Percentiles rank a stretch among this genome's conserved stretches.
These are phyloP conservation scores for Andrena fulva DNA, from an alignment of 2,888 invertebrate genomes.

Conservation along the genomic window DNA sequence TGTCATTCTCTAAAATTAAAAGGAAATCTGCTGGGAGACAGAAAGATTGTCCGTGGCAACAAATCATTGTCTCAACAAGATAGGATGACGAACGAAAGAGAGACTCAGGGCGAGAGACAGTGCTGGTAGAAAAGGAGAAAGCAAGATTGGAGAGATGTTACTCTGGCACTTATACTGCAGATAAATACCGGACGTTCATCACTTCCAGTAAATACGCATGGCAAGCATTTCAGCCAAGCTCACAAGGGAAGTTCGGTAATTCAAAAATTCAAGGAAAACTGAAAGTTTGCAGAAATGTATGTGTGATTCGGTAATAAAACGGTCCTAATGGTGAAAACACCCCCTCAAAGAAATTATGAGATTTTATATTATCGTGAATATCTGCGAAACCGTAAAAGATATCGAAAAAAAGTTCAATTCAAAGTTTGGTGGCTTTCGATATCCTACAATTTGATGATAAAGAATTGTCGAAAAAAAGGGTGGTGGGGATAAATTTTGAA, in stretches of 20 bases:
- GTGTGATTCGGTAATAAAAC: no score
- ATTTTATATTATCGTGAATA: no score
- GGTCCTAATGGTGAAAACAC: no score
- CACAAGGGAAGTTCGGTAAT: conserved; percentile 60
- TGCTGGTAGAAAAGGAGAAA: conserved; percentile 18
- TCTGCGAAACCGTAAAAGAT: no score
- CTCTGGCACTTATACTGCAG: conserved; percentile 74
- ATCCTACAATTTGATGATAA: no score
- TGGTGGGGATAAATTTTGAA: no score
- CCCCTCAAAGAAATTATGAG: no score
- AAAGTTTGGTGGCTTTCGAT: no score
- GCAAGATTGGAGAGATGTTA: conserved; percentile 57
- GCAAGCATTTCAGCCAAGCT: conserved; percentile 72
- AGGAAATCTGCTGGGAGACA: neutral
- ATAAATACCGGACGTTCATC: conserved; percentile 77
- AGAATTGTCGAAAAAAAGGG: no score
- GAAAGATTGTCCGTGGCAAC: neutral
- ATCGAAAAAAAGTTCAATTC: no score
- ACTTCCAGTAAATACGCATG: conserved; percentile 74
- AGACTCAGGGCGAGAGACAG: neutral
- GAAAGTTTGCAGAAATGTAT: no score
- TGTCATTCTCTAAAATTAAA: neutral
- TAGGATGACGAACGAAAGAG: conserved; percentile 7
- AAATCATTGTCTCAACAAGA: neutral
- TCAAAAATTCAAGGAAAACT: no score